Base-by-base conservation (phyloP, 2,888 invertebrate species). In the Hypsopygia costalis region DNA sequence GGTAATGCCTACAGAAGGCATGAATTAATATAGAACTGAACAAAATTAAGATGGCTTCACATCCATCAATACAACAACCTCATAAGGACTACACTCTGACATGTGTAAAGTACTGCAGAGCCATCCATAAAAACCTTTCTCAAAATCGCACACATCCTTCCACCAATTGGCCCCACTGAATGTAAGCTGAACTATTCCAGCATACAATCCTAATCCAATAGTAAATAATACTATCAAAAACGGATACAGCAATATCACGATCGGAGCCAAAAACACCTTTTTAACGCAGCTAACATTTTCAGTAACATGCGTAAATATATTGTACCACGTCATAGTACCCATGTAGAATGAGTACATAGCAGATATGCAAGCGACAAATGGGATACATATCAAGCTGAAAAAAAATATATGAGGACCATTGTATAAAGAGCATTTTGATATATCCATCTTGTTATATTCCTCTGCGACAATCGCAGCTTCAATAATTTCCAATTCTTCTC, bases 51-150 rank as follows among this genome's bases (percentile, higher is more conserved):
- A 58, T 28, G 79, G 74, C 50, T 88, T 89, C 0, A 91, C 89
- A 69, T 92, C 92, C 58, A 91, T 91, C 28, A 93, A 67, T 34
- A 93, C 81, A 1, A 93, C 92, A 40, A 93, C 92, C 68, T 94
- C 93, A 72, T 94, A 94, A 0, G 94, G 94, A 53, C 94, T 91
- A 62, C 94, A 94, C 58, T 94, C 93, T 9, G 93, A 92, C 54
- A 94, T 80, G 43, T 90, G 90, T 25, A 94, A 55, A 29, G 90
- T 81, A 42, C 92, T 91, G 65, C 94, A 94, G 10, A 94, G 75
- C 94, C 94, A 94, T 4, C 94, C 94, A 54, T 93, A 94, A 76
- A 94, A 94, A 0, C 94, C 94, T 71, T 94, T 94, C 58, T 94
- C 94, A 62, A 93, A 91, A 72, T 94, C 94, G 42, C 91, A 90